A percentile compares a stretch with the other conserved stretches of the same genome.
Conservation (phyloP, 2,888 invertebrate species). For the Dicycla oo region DNA sequence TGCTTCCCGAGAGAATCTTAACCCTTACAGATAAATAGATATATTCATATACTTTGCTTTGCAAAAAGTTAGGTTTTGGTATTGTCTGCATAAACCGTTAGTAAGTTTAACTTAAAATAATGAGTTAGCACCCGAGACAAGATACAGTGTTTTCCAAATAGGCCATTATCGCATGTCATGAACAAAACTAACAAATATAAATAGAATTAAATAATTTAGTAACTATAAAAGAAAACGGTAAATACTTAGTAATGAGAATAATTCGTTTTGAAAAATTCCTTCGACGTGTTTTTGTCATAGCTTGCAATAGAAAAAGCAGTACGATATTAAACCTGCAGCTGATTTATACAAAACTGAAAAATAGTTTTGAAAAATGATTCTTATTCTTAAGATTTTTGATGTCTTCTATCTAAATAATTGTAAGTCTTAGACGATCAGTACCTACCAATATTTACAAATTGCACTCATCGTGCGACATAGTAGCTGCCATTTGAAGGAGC, state of each 20-base stretch:
- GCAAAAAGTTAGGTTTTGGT: constrained; percentile 82
- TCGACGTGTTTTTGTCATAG: background rate
- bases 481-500: constrained; percentile 88
- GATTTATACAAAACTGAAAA: constrained; percentile 58
- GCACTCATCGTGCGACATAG: constrained; percentile 76
- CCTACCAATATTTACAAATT: constrained; percentile 85
- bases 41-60: constrained; percentile 80
- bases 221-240: background rate
- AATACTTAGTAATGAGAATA: constrained; percentile 9
- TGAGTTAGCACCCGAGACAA: constrained; percentile 70
- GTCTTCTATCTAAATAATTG: constrained; percentile 83
- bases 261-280: constrained; percentile 8
- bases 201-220: constrained; percentile 4
- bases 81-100: constrained; percentile 83
- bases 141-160: constrained; percentile 63
- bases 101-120: constrained; percentile 66
- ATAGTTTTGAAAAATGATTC: constrained; percentile 31
- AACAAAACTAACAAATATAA: constrained; percentile 9
- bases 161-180: constrained; percentile 48
- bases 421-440: constrained; percentile 83
- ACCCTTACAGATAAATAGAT: constrained; percentile 78
- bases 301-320: constrained; percentile 32
- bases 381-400: constrained; percentile 62
- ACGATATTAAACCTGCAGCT: constrained; percentile 18
- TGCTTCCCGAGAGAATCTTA: constrained; percentile 80